Conservation (phyloP, 2,113 vertebrate genomes). For the human (Homo sapiens) region DNA sequence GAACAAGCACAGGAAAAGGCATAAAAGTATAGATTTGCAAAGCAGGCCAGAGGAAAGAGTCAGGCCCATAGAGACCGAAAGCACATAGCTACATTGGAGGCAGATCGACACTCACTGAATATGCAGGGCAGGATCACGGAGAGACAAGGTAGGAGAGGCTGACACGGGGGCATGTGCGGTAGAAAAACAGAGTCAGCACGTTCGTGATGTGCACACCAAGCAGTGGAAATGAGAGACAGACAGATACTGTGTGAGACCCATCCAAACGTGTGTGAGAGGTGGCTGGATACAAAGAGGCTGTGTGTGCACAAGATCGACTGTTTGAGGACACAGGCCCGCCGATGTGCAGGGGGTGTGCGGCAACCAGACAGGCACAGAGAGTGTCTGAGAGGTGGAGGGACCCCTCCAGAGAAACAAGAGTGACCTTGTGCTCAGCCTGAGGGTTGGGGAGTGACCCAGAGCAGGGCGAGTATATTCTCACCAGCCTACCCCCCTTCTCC, state of each 20-base stretch:
- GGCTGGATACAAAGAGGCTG: conserved; percentile 7
- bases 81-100: neutral
- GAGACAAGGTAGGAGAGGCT: neutral
- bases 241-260: neutral
- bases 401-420: neutral
- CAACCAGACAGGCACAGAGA: neutral
- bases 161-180: rapidly evolving
- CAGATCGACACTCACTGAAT: no score
- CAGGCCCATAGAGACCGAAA: neutral
- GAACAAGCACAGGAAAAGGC: neutral
- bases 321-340: rapidly evolving
- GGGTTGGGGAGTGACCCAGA: neutral
- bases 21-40: neutral
- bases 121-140: neutral
- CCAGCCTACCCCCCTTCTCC: neutral
- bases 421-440: neutral
- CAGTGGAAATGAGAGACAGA: neutral
- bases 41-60: neutral
- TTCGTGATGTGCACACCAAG: neutral
- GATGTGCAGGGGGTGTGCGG: neutral
- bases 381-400: neutral
- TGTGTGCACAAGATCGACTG: neutral
- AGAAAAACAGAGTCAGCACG: neutral
- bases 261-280: neutral
- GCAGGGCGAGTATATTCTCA: rapidly evolving